Base-by-base conservation (phyloP, 2,888 invertebrate genomes). In the Ditylenchus weischeri region DNA sequence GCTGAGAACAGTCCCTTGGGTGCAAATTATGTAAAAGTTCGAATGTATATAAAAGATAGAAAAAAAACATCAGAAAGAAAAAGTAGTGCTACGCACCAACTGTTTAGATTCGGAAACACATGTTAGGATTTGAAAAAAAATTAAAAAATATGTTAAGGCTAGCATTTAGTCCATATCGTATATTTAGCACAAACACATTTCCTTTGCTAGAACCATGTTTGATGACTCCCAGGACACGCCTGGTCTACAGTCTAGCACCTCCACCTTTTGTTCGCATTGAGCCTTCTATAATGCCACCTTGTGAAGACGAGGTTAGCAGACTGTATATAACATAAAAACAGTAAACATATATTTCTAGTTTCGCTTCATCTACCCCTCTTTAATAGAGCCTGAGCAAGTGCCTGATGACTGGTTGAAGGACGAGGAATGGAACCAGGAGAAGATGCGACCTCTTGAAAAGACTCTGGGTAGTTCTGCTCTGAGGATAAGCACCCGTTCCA, bases 181-280 rank as follows among this genome's bases (percentile, higher is more conserved):
- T 29, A 29, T 59, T 59, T 15, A 36, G 59, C 23, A 19, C 38
- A 59, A 29, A 47, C 43, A 48, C 38, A n/a, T n/a, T 47, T 21
- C 38, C 62, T 23, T 8, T n/a, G 21, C 21, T 59, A 38, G 59
- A 59, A 21, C 62, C 38, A 19, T 4, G 43, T 13, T 48, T 47
- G n/a, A n/a, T 62, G 19, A 7, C n/a, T 29, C 19, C 36, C 21
- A 19, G 47, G 11, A 47, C 49, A 19, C 38, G 62, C 11, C 10
- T 62, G 43, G 62, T 62, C 21, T 48, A 62, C 62, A 62, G 62
- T 62, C 48, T 62, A 23, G 62, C 48, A 13, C 6, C 62, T 10
- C 43, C 62, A 11, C 62, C 62, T 23, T 62, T 62, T 62, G 48
- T 62, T 21, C 62, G 62, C 62, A 62, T 62, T 47, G 62, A 62